Conservation (phyloP, 2,888 invertebrate genomes). For the Amphiduros pacificus region DNA sequence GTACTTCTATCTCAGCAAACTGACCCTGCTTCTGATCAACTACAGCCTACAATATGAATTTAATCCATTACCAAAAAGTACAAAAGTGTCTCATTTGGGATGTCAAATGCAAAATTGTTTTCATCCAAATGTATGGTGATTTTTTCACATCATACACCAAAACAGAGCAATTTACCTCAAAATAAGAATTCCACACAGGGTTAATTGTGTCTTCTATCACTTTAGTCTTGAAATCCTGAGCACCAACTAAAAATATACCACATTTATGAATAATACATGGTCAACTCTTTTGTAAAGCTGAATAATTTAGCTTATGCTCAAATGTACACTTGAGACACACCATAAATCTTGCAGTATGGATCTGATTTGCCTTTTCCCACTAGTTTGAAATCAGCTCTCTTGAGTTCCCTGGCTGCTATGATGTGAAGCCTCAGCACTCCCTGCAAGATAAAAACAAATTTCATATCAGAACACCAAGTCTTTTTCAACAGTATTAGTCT, state of each 20-base stretch:
- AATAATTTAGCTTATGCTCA: no score
- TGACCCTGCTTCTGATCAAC: constrained; percentile 59
- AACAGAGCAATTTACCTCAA: no score
- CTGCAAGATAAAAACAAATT: constrained; percentile 62
- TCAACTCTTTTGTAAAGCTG: no score
- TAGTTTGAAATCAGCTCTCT: constrained; percentile 93
- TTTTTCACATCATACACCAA: background rate
- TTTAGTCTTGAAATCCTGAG: constrained; percentile 90
- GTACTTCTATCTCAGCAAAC: constrained; percentile 71
- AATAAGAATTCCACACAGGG: constrained; percentile 97
- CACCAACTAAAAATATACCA: constrained; percentile 79
- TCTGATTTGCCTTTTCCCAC: constrained; percentile 96
- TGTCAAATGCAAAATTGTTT: background rate
- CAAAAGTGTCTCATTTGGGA: no score
- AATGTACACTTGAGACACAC: no score
- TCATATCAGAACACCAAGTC: no score
- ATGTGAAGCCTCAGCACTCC: constrained; percentile 93
- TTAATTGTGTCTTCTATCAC: constrained; percentile 91
- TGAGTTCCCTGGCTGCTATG: constrained; percentile 90
- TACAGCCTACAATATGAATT: constrained; percentile 48
- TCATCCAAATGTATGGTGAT: background rate
- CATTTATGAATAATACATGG: no score
- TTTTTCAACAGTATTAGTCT: no score
- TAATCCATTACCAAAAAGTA: no score
- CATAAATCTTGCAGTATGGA: constrained; percentile 80